Percentiles rank a stretch among this genome's conserved stretches.
Conservation (phyloP, 2,113 vertebrate genomes). For the Arenaria interpres region DNA sequence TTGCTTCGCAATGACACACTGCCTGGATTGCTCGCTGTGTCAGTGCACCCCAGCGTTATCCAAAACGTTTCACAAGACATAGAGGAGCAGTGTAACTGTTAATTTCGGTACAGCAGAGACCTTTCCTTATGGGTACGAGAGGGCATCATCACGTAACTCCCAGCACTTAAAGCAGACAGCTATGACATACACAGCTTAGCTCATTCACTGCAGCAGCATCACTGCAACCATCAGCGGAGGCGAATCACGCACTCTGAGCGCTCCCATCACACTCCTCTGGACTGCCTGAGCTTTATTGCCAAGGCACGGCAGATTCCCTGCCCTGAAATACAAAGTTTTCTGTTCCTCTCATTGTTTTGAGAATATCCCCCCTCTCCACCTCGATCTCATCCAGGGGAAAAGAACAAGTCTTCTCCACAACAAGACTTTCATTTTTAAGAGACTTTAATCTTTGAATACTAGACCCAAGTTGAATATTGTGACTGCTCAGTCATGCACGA, state of each 20-base stretch:
- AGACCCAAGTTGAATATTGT: background rate
- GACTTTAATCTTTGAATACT: background rate
- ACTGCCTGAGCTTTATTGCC: background rate
- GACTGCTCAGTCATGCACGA: background rate
- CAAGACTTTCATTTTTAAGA: background rate
- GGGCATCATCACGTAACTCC: background rate
- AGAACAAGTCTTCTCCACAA: background rate
- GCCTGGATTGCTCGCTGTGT: background rate
- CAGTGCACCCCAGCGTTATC: background rate
- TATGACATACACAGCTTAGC: slow-evolving; percentile 18
- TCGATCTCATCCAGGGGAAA: background rate
- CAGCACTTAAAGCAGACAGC: background rate
- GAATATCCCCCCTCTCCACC: background rate
- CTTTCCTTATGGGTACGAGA: background rate
- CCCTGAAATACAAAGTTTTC: background rate
- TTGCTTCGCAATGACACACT: background rate
- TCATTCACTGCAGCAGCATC: slow-evolving; percentile 33
- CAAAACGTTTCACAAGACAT: background rate
- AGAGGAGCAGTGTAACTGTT: background rate
- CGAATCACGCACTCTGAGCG: background rate
- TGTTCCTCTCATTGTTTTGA: background rate
- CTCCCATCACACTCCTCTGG: background rate
- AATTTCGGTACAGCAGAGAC: background rate
- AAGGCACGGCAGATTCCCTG: background rate
- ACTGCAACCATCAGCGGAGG: background rate